A percentile compares a stretch with the other conserved stretches of the same genome.
These are phyloP conservation scores for Formica selysi DNA, from an alignment of 1,140 invertebrate species.

Conservation along the genomic window DNA sequence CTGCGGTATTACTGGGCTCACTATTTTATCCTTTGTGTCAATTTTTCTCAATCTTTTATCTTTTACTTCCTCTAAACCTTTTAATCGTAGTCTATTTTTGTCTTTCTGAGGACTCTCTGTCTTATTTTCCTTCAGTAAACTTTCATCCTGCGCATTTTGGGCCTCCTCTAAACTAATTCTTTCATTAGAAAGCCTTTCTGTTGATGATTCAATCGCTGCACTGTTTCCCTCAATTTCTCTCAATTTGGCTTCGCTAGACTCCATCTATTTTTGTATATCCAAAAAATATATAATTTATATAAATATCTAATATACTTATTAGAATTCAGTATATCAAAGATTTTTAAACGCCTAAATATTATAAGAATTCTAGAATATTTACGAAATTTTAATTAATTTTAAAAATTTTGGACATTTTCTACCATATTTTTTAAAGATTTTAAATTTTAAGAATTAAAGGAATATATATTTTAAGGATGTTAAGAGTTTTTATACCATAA, in stretches of 20 bases:
- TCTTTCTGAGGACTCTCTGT: conserved; percentile 82
- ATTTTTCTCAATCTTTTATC: conserved; percentile 88
- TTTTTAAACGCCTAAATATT: too few species aligned
- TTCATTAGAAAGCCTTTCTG: background rate
- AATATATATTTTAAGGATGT: background rate
- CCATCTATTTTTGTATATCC: background rate
- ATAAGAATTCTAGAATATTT: too few species aligned
- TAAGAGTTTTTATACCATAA: background rate
- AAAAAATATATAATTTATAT: background rate
- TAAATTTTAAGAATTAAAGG: conserved; percentile 1
- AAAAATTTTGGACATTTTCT: too few species aligned
- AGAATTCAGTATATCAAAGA: too few species aligned
- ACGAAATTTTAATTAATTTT: too few species aligned
- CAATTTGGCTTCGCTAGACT: background rate
- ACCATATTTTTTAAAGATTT: background rate
- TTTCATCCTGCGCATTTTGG: conserved; percentile 72
- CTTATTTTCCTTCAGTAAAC: conserved; percentile 76
- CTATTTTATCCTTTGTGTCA: conserved; percentile 94
- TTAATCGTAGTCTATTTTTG: conserved; percentile 82
- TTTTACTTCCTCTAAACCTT: conserved; percentile 84
- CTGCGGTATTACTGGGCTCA: conserved; percentile 96
- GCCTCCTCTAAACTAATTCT: background rate
- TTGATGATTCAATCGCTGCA: background rate
- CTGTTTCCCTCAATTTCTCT: conserved; percentile 11
- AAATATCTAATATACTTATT: background rate